phyloP scores from a whole-genome alignment of 2,888 invertebrate species.

The Tribolium freemani region DNA sequence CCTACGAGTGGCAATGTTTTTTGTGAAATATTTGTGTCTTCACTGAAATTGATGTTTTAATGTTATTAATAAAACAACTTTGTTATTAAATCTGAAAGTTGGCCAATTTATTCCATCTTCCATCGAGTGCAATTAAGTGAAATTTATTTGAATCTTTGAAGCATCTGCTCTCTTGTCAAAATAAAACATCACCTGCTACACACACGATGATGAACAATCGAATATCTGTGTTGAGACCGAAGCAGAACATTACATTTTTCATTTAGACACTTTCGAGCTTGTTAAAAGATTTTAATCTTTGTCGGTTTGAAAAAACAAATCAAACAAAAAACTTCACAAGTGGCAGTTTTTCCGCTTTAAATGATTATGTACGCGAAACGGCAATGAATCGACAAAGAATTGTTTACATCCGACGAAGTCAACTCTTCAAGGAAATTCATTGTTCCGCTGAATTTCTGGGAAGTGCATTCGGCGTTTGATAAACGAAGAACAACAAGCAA shows the following conservation, averaged over 20 bases:
- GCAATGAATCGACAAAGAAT: not conserved
- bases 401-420: not conserved
- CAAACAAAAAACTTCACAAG: too few species aligned
- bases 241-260: not conserved
- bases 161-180: not conserved
- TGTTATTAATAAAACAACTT: not conserved
- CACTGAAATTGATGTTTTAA: too few species aligned
- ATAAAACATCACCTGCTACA: not conserved
- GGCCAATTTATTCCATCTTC: not conserved
- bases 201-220: not conserved
- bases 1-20: too few species aligned
- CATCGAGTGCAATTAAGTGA: not conserved
- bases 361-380: too few species aligned
- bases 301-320: not conserved
- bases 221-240: not conserved
- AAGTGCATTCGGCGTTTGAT: not conserved
- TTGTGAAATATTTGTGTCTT: too few species aligned
- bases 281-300: not conserved
- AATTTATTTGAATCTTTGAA: not conserved
- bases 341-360: too few species aligned
- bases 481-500: not conserved
- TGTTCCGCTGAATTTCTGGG: not conserved
- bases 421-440: not conserved
- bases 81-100: not conserved
- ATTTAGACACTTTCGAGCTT: not conserved